Conservation (phyloP, 2,888 invertebrate genomes). For the Sinotaia quadrata region DNA sequence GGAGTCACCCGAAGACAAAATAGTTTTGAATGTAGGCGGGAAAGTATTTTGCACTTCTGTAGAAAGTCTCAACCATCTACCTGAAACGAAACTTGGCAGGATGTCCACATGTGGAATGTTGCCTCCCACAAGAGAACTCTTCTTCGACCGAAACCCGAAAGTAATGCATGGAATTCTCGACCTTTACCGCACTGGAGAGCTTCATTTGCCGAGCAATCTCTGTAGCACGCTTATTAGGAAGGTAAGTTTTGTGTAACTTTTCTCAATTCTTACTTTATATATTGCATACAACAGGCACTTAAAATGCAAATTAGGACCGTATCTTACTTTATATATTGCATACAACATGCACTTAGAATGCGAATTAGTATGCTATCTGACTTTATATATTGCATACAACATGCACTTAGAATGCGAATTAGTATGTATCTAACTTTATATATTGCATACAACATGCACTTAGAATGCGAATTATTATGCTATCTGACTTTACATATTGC, state of each 20-base stretch:
- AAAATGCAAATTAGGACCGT: too few species aligned
- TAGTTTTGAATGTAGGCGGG: slow-evolving; percentile 62
- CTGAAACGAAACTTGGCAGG: slow-evolving; percentile 42
- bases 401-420: too few species aligned
- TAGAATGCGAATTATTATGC: too few species aligned
- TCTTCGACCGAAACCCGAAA: slow-evolving; percentile 66
- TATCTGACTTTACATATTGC: too few species aligned
- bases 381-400: too few species aligned
- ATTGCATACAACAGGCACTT: too few species aligned
- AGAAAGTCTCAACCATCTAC: slow-evolving; percentile 54
- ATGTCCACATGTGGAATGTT: slow-evolving; percentile 41
- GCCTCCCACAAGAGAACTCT: slow-evolving; percentile 58
- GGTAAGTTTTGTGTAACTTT: not conserved
- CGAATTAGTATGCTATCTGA: too few species aligned
- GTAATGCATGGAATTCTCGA: slow-evolving; percentile 64
- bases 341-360: too few species aligned
- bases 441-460: too few species aligned
- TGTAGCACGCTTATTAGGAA: slow-evolving; percentile 57
- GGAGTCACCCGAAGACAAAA: slow-evolving; percentile 44
- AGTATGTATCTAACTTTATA: too few species aligned
- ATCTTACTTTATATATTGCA: too few species aligned
- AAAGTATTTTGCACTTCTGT: slow-evolving; percentile 60
- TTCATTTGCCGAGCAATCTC: slow-evolving; percentile 64
- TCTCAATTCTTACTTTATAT: not conserved
- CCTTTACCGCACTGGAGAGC: slow-evolving; percentile 64